Conservation (phyloP, 1,140 invertebrate genomes). For the Trypoxylus dichotomus region DNA sequence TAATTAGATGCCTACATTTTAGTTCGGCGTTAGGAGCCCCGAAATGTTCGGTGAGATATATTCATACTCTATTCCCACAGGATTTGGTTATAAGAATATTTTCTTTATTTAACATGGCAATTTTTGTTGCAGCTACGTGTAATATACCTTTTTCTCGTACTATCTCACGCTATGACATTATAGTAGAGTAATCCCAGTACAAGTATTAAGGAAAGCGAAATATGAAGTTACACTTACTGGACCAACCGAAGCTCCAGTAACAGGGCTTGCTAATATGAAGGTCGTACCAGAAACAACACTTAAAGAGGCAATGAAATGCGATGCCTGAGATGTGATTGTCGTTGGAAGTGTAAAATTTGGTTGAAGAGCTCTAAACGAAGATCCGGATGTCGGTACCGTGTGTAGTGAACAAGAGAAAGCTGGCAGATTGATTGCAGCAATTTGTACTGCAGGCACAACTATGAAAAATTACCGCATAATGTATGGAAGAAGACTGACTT, state of each 20-base stretch:
- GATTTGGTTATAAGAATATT: no score
- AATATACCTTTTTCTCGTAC: no score
- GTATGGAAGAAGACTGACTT: slow-evolving; percentile 33
- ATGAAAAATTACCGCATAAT: slow-evolving; percentile 35
- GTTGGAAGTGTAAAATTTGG: slow-evolving; percentile 30
- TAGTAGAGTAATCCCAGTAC: slow-evolving; percentile 30
- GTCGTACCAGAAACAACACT: slow-evolving; percentile 34
- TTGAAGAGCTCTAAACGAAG: slow-evolving; percentile 30
- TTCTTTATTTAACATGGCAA: no score
- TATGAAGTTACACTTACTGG: slow-evolving; percentile 32
- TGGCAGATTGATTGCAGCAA: slow-evolving; percentile 34
- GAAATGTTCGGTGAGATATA: no score
- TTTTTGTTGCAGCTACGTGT: no score
- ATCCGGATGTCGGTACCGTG: slow-evolving; percentile 31
- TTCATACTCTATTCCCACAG: no score
- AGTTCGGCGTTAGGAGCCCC: no score
- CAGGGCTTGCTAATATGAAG: slow-evolving; percentile 31
- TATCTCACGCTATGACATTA: no score
- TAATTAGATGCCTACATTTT: no score
- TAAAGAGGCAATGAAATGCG: slow-evolving; percentile 34
- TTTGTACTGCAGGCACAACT: slow-evolving; percentile 35
- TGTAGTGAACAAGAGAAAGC: slow-evolving; percentile 35
- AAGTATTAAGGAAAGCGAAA: slow-evolving; percentile 32
- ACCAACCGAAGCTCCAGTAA: slow-evolving; percentile 28
- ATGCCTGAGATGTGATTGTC: slow-evolving; percentile 35